phyloP scores from a whole-genome alignment of 1,140 invertebrate genomes.

The Hermatobates lingyangjiaoensis region DNA sequence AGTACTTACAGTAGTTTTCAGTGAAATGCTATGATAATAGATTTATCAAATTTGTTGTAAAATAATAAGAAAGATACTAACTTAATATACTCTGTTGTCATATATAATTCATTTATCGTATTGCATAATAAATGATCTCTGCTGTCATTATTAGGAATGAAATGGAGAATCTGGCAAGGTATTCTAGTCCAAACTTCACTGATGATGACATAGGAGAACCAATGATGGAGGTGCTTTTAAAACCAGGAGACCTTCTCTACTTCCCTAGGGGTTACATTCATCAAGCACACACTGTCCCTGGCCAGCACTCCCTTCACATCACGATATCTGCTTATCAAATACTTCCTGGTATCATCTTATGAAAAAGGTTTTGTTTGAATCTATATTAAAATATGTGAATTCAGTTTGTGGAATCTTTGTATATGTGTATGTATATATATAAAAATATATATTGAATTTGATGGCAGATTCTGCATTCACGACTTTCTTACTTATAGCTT shows the following conservation, averaged over 20 bases:
- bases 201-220: constrained; percentile 54
- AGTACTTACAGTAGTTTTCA: too few relatives aligned
- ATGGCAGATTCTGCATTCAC: too few relatives aligned
- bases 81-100: too few relatives aligned
- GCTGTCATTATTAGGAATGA: constrained; percentile 21
- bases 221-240: constrained; percentile 61
- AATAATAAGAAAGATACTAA: too few relatives aligned
- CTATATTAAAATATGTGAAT: not conserved
- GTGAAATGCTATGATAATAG: too few relatives aligned
- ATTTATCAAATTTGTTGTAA: too few relatives aligned
- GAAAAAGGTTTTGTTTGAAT: constrained; percentile 33
- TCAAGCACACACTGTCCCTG: constrained; percentile 55
- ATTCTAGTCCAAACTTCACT: constrained; percentile 66
- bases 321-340: constrained; percentile 83
- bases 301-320: constrained; percentile 75
- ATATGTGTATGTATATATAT: not conserved
- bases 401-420: not conserved
- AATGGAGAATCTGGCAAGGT: constrained; percentile 49
- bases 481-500: not conserved
- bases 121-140: too few relatives aligned
- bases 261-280: constrained; percentile 85
- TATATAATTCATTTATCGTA: too few relatives aligned
- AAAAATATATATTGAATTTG: not conserved
- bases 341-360: constrained; percentile 79
- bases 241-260: constrained; percentile 81